Base-by-base conservation (phyloP, 2,888 invertebrate genomes). In the Drosophila subsilvestris region DNA sequence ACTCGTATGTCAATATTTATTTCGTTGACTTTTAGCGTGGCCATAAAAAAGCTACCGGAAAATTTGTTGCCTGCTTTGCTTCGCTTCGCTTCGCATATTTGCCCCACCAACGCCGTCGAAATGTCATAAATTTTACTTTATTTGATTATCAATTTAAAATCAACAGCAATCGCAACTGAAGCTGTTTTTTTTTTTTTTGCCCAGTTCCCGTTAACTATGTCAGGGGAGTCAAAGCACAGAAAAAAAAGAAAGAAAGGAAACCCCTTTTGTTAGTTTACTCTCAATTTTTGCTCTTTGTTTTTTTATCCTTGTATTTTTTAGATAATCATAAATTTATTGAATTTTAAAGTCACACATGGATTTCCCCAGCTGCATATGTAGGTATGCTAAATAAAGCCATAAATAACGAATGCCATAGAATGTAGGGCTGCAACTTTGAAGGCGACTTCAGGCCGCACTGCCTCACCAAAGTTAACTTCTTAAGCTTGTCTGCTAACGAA, bases 281-380 rank as follows among this genome's bases (percentile, higher is more conserved):
- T 22, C 18, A 44, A 60, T 20, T 75, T 63, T 67, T 72, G 69
- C 71, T 60, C 71, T 60, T 73, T 75, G 61, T 44, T 44, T 55
- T 51, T 47, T 44, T 54, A 9, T 44, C 58, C 66, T n/a, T 67
- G 44, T 44, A 25, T 74, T 62, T 57, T 60, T 67, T 58, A 51
- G 70, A 88, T 86, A 88, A 89, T 89, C 90, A 89, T 87, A 90
- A 87, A 89, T 90, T 90, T 90, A 90, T 90, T 90, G 90, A 85
- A 86, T 87, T 87, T 87, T 82, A 75, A 79, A 87, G 74, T 70
- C 67, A 49, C 43, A 50, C 66, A 47, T 51, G 51, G 51, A 67
- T 29, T 10, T 17, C 51, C 60, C 55, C 32, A 74, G 43, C 42
- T 42, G 20, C 1, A 20, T 20, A 20, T 20, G 20, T 20, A 66